Conservation (phyloP, 2,888 invertebrate species). For the Cerastis leucographa region DNA sequence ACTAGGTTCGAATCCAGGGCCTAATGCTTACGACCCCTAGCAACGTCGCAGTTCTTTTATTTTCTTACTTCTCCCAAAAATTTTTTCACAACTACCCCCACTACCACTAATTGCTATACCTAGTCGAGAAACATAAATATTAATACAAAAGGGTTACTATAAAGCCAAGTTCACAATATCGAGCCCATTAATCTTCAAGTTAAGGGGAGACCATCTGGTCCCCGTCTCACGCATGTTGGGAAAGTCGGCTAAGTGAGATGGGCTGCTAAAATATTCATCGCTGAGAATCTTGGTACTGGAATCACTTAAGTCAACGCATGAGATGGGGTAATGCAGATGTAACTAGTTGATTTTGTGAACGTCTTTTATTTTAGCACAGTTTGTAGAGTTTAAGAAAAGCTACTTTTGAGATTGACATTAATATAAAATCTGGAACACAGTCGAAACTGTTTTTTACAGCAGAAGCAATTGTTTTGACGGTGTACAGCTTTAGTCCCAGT, state of each 20-base stretch:
- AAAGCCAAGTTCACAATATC: constrained; percentile 34
- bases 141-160: constrained; percentile 36
- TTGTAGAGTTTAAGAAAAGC: neutral
- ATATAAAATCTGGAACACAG: neutral
- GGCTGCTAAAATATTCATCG: constrained; percentile 57
- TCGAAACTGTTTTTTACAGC: too few species aligned
- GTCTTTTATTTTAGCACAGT: neutral
- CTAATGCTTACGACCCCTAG: too few species aligned
- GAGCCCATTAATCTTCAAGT: constrained; percentile 43
- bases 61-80: neutral
- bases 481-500: neutral
- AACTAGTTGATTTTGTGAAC: neutral
- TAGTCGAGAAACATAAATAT: constrained; percentile 16
- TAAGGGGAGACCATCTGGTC: constrained; percentile 42
- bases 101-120: neutral
- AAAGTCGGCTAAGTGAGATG: constrained; percentile 58
- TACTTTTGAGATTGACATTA: neutral
- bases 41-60: too few species aligned
- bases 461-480: neutral
- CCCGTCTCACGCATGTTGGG: constrained; percentile 56
- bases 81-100: neutral
- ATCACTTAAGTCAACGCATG: constrained; percentile 41
- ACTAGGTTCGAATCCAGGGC: too few species aligned
- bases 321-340: neutral
- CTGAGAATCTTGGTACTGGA: constrained; percentile 45